These are phyloP conservation scores for Clusia tigrina DNA, from an alignment of 2,888 invertebrate genomes.

Conservation along the genomic window DNA sequence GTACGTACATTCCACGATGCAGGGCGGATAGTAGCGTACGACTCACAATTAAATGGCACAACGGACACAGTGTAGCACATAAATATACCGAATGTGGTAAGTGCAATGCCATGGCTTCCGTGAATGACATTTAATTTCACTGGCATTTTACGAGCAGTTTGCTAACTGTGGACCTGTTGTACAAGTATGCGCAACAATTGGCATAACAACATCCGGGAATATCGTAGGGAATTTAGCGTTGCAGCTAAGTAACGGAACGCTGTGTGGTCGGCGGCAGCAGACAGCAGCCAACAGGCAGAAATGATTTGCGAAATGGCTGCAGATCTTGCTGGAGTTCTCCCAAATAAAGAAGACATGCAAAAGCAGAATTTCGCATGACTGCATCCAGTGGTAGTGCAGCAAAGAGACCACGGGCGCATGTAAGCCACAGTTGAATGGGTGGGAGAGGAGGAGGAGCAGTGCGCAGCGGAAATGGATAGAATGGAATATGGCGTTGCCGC, in stretches of 20 bases:
- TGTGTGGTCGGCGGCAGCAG: neutral
- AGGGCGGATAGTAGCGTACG: no score
- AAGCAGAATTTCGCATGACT: neutral
- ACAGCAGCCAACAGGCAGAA: slow-evolving; percentile 5
- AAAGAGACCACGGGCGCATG: neutral
- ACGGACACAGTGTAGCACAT: no score
- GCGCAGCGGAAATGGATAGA: neutral
- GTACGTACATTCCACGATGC: no score
- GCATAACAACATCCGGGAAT: slow-evolving; percentile 14
- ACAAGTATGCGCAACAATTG: slow-evolving; percentile 24
- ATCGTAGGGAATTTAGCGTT: no score
- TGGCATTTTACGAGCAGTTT: no score
- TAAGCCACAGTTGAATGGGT: no score
- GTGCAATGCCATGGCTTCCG: no score
- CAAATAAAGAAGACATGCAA: neutral
- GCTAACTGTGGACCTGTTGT: slow-evolving; percentile 13
- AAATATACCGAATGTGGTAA: no score
- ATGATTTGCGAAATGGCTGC: slow-evolving; percentile 17
- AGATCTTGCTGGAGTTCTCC: slow-evolving; percentile 10
- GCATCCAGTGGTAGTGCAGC: neutral
- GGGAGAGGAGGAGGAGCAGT: no score
- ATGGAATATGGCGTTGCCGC: neutral
- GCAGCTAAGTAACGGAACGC: no score
- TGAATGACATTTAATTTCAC: no score
- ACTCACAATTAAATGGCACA: no score